A percentile compares a stretch with the other conserved stretches of the same genome.
Conservation (phyloP, 2,888 invertebrate species). For the Selenia dentaria region DNA sequence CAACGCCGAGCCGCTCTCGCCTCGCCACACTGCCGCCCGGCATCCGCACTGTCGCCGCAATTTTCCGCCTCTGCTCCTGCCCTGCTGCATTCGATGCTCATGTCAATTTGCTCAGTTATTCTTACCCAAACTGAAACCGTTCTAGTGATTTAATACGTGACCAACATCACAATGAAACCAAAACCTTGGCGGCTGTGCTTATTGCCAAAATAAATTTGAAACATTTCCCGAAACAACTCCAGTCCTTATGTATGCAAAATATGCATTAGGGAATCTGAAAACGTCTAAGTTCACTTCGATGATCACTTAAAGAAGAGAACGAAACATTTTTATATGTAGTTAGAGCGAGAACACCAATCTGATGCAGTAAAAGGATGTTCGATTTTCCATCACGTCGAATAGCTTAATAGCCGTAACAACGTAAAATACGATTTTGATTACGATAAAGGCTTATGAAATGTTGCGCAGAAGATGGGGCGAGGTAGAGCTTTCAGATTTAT, state of each 20-base stretch:
- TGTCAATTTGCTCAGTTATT: conserved; percentile 68
- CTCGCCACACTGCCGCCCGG: conserved; percentile 40
- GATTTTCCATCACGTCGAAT: conserved; percentile 63
- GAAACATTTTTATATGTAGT: conserved; percentile 24
- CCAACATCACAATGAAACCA: conserved; percentile 5
- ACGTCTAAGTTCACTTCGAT: background rate
- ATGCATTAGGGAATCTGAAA: too few relatives aligned
- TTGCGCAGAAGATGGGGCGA: conserved; percentile 35
- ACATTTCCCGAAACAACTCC: too few relatives aligned
- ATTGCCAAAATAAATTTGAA: conserved; percentile 4
- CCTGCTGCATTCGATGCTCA: conserved; percentile 65
- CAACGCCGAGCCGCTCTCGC: conserved; percentile 33
- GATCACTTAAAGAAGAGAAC: conserved; percentile 1
- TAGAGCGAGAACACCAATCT: conserved; percentile 33
- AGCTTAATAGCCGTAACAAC: conserved; percentile 62
- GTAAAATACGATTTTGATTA: conserved; percentile 69
- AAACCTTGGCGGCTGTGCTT: background rate
- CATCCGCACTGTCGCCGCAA: conserved; percentile 61
- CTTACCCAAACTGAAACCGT: conserved; percentile 57
- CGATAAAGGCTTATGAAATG: conserved; percentile 51
- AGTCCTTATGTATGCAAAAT: too few relatives aligned
- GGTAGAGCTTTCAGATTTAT: conserved; percentile 29
- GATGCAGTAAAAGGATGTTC: conserved; percentile 45
- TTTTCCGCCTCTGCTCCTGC: conserved; percentile 70
- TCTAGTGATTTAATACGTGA: conserved; percentile 22